A percentile compares a stretch with the other conserved stretches of the same genome.
Evolutionary conservation across 2,888 invertebrate species (phyloP).

Genomic region (Sepioteuthis lessoniana): DNA sequence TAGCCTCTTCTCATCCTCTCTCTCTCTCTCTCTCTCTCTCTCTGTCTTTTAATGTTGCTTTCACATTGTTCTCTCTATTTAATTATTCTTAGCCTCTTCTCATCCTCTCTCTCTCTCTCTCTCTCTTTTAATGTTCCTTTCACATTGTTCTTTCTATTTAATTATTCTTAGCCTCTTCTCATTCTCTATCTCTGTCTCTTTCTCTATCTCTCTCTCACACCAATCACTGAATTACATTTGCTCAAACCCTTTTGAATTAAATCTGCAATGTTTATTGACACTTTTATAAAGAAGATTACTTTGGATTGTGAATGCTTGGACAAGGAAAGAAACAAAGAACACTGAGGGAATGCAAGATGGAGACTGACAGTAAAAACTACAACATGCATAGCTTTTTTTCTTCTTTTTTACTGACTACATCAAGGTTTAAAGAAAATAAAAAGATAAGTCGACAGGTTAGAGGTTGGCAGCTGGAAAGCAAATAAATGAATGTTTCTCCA

Average conservation of each 20-base stretch:
- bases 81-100: no score
- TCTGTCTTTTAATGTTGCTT: no score
- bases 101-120: no score
- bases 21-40: not conserved
- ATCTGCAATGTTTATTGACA: conserved; percentile 8
- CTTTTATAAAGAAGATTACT: conserved; percentile 6
- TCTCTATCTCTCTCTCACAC: not conserved
- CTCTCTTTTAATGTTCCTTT: no score
- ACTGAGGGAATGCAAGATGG: not conserved
- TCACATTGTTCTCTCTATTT: no score
- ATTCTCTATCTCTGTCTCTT: not conserved
- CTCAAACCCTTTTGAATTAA: not conserved
- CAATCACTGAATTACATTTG: not conserved
- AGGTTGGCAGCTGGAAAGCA: not conserved
- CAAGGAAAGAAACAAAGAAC: not conserved
- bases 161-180: no score
- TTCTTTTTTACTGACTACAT: not conserved
- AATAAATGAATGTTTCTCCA: not conserved
- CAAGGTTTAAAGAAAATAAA: not conserved
- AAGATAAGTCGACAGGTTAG: not conserved
- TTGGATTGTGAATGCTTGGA: not conserved
- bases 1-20: not conserved
- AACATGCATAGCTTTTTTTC: not conserved
- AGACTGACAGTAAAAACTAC: not conserved
- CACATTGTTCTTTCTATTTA: no score